Percentiles rank a stretch among this genome's conserved stretches.
Conservation (phyloP, 2,888 invertebrate species). For the Chalcosyrphus nemorum region DNA sequence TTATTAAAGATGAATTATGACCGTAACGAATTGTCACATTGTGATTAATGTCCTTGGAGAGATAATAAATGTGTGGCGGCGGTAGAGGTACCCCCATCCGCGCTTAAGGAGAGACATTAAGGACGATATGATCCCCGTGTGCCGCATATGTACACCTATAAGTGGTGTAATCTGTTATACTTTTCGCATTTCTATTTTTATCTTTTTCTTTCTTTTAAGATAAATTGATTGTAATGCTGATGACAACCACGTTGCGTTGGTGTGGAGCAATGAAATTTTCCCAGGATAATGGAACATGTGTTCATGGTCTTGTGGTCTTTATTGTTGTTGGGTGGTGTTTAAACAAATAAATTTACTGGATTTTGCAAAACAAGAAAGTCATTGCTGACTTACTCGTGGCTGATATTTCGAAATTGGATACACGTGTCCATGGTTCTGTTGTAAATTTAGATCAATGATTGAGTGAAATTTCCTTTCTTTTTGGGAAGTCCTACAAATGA, state of each 20-base stretch:
- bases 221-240: constrained; percentile 46
- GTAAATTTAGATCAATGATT: too few relatives aligned
- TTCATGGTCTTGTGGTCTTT: not conserved
- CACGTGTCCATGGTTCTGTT: too few relatives aligned
- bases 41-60: constrained; percentile 43
- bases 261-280: constrained; percentile 30
- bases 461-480: too few relatives aligned
- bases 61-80: constrained; percentile 40
- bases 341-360: not conserved
- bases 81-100: constrained; percentile 5
- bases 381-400: too few relatives aligned
- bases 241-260: constrained; percentile 41
- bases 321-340: not conserved
- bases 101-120: constrained; percentile 26
- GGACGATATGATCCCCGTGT: constrained; percentile 13
- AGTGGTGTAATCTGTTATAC: constrained; percentile 50
- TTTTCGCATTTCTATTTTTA: constrained; percentile 40
- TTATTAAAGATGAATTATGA: constrained; percentile 55
- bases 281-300: constrained; percentile 14
- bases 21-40: constrained; percentile 37
- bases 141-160: constrained; percentile 36
- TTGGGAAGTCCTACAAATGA: too few relatives aligned
- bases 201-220: constrained; percentile 14
- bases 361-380: too few relatives aligned
- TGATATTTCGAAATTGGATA: too few relatives aligned